Evolutionary conservation across 2,797 vertebrate species (phyloP).

Genomic region (Hydrocynus forskahlii): DNA sequence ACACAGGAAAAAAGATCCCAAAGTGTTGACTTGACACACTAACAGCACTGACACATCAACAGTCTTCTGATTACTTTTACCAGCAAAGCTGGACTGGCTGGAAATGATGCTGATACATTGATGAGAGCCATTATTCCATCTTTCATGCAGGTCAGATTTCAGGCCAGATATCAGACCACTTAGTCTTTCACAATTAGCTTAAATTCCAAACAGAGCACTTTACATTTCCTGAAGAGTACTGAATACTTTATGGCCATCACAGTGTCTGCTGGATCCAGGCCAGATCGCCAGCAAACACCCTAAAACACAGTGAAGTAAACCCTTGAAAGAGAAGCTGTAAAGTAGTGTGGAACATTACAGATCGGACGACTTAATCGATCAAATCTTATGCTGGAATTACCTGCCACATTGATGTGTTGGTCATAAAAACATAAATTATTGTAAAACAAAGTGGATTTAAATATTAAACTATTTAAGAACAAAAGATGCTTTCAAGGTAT

Average conservation of each 20-base stretch:
- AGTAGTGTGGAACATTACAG: not conserved
- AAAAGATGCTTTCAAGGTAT: too few species aligned
- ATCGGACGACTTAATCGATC: not conserved
- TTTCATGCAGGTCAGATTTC: not conserved
- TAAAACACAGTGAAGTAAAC: not conserved
- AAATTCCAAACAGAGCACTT: slow-evolving; percentile 40
- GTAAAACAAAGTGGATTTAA: too few species aligned
- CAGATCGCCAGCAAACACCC: not conserved
- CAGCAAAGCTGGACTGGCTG: too few species aligned
- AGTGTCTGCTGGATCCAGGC: not conserved
- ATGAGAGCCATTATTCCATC: not conserved
- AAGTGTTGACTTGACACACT: not conserved
- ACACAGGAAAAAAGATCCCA: too few species aligned
- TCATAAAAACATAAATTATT: too few species aligned
- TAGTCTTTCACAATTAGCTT: slow-evolving; percentile 4
- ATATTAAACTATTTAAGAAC: too few species aligned
- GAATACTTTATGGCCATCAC: slow-evolving; percentile 1
- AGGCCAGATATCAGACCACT: not conserved
- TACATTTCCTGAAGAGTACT: slow-evolving; percentile 45
- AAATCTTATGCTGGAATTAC: not conserved
- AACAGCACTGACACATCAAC: not conserved
- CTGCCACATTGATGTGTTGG: too few species aligned
- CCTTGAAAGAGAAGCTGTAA: not conserved
- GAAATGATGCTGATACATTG: not conserved
- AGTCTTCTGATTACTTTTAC: not conserved